Conservation (phyloP, 2,888 invertebrate species). For the Rotaria socialis region DNA sequence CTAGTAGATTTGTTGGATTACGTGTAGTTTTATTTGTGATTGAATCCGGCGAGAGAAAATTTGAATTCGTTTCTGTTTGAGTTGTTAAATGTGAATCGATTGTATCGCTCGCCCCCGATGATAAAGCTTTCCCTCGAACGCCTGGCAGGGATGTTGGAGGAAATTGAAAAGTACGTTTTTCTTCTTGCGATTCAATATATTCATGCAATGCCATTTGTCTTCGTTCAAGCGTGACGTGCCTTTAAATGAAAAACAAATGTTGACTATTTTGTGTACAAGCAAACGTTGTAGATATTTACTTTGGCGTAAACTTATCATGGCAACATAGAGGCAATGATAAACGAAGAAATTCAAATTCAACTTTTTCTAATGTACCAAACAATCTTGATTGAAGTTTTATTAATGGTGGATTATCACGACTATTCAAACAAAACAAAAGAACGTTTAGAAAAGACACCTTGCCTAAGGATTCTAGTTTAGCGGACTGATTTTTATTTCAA, state of each 20-base stretch:
- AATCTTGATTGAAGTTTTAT: constrained; percentile 93
- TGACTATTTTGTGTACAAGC: too few relatives aligned
- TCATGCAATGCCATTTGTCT: not conserved
- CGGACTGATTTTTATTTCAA: too few relatives aligned
- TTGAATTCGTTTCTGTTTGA: constrained; percentile 6
- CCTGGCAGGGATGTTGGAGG: not conserved
- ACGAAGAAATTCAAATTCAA: constrained; percentile 93
- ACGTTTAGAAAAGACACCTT: too few relatives aligned
- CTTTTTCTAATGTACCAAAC: constrained; percentile 79
- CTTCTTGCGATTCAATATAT: constrained; percentile 19
- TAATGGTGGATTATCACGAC: constrained; percentile 81
- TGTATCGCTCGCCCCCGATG: not conserved
- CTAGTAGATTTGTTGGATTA: constrained; percentile 17
- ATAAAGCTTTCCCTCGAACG: not conserved
- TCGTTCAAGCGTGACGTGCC: not conserved
- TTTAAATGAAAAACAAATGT: not conserved
- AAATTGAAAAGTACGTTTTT: not conserved
- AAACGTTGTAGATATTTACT: not conserved
- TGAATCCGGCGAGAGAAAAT: constrained; percentile 4
- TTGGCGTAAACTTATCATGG: constrained; percentile 61
- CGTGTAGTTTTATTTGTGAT: not conserved
- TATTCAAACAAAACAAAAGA: not conserved
- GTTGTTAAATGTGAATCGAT: not conserved
- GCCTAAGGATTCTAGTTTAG: too few relatives aligned
- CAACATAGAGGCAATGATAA: constrained; percentile 91